A percentile compares a stretch with the other conserved stretches of the same genome.
These are phyloP conservation scores for Oreochromis grahami DNA, from an alignment of 2,797 vertebrate species.

Conservation along the genomic window DNA sequence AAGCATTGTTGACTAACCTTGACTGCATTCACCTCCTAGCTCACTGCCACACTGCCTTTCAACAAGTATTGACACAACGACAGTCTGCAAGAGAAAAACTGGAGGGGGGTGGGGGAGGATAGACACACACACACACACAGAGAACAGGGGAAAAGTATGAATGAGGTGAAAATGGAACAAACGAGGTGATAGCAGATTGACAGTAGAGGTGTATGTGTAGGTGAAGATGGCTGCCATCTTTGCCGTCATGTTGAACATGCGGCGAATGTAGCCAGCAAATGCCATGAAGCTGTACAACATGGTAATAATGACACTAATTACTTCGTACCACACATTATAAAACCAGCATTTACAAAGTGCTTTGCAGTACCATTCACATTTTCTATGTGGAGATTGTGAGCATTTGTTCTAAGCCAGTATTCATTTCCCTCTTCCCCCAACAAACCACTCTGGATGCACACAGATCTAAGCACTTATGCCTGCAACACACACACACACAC, in stretches of 20 bases:
- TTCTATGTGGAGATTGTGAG: conserved; percentile 56
- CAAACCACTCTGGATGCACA: conserved; percentile 50
- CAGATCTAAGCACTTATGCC: conserved; percentile 29
- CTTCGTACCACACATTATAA: rapidly evolving
- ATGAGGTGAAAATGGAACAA: conserved; percentile 73
- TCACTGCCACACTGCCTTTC: conserved; percentile 65
- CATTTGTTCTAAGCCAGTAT: conserved; percentile 53
- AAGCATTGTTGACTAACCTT: conserved; percentile 72
- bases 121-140: conserved; percentile 39
- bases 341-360: background rate
- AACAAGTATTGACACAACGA: conserved; percentile 78
- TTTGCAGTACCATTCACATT: conserved; percentile 52
- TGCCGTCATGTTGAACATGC: conserved; percentile 22
- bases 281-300: background rate
- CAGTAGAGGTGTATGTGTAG: conserved; percentile 51
- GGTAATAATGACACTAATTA: background rate
- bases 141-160: conserved; percentile 57
- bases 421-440: conserved; percentile 52
- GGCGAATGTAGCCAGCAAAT: conserved; percentile 12
- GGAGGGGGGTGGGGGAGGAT: conserved; percentile 32
- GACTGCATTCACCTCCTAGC: conserved; percentile 74
- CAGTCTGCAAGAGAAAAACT: conserved; percentile 68
- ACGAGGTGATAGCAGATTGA: conserved; percentile 69
- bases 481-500: conserved; percentile 27
- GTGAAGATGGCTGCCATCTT: conserved; percentile 50